A percentile compares a stretch with the other conserved stretches of the same genome.
These are phyloP conservation scores for Agelas oroides DNA, from an alignment of 37 sponge, comb jelly and placozoan species.

Conservation along the genomic window DNA sequence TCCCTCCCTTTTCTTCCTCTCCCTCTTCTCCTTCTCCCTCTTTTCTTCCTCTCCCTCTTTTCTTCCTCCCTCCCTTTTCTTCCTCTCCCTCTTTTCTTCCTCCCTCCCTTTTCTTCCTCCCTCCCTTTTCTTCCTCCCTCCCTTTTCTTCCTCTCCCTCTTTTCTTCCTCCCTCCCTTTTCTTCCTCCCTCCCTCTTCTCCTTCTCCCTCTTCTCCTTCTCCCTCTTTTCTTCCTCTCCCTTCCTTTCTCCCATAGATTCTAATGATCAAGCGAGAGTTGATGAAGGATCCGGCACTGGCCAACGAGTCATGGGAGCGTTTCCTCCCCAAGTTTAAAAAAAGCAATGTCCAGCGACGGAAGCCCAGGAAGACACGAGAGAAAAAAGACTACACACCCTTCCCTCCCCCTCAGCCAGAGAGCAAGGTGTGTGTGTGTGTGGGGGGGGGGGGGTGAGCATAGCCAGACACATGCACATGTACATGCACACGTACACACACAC, in stretches of 20 bases:
- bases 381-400: constrained; percentile 94
- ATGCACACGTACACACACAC: no score
- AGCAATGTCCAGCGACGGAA: constrained; percentile 88
- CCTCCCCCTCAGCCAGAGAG: constrained; percentile 98
- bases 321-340: constrained; percentile 96
- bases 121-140: background rate
- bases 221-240: background rate
- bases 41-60: background rate
- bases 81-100: background rate
- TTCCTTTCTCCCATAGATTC: constrained; percentile 43
- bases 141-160: background rate
- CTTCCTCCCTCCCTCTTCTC: background rate
- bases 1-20: background rate
- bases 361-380: constrained; percentile 55
- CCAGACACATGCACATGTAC: background rate
- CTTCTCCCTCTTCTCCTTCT: background rate
- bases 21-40: background rate
- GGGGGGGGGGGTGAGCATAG: background rate
- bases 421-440: constrained; percentile 70
- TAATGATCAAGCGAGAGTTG: constrained; percentile 98
- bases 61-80: no score
- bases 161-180: no score
- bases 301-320: constrained; percentile 97
- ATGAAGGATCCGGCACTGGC: constrained; percentile 93
- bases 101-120: background rate